These are phyloP conservation scores for Andrena cerasifolii DNA, from an alignment of 1,140 invertebrate genomes.

Conservation along the genomic window DNA sequence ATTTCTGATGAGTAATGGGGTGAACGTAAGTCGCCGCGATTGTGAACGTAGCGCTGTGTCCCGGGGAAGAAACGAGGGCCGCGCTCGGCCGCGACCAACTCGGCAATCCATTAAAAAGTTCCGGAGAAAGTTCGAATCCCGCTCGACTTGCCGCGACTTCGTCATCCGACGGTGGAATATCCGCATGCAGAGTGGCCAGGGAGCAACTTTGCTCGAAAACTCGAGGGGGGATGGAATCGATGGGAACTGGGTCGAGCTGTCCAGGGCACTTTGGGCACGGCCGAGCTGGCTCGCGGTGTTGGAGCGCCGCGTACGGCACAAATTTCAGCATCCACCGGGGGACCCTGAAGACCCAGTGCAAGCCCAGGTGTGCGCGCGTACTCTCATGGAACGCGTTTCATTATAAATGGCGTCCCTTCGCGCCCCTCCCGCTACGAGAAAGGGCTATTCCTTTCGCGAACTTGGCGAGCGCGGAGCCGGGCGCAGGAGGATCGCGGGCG, in stretches of 20 bases:
- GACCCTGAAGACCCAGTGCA: constrained; percentile 17
- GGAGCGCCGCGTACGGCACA: constrained; percentile 1
- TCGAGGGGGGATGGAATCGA: constrained; percentile 56
- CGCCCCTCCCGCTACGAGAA: constrained; percentile 61
- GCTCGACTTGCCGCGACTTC: constrained; percentile 16
- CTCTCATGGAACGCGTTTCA: constrained; percentile 67
- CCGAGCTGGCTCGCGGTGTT: constrained; percentile 26
- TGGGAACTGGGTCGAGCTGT: constrained; percentile 53
- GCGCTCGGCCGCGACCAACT: not conserved
- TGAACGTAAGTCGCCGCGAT: not conserved
- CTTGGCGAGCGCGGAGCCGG: constrained; percentile 31
- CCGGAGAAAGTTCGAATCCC: constrained; percentile 31
- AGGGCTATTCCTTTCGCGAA: constrained; percentile 58
- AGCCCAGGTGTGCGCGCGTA: constrained; percentile 61
- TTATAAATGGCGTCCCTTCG: constrained; percentile 78
- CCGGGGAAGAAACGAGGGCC: not conserved
- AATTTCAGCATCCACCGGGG: constrained; percentile 25
- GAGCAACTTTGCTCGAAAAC: constrained; percentile 23
- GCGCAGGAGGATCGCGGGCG: constrained; percentile 48
- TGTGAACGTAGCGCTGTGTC: not conserved
- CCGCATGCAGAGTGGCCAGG: not conserved
- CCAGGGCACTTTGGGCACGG: constrained; percentile 15
- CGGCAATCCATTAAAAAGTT: constrained; percentile 36
- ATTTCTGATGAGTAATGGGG: no score
- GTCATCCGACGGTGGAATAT: constrained; percentile 2